Evolutionary conservation across 2,888 invertebrate species (phyloP), one percentile per base, ranked within the genome.

Genomic region (Gastracanthus pulcherrimus): DNA sequence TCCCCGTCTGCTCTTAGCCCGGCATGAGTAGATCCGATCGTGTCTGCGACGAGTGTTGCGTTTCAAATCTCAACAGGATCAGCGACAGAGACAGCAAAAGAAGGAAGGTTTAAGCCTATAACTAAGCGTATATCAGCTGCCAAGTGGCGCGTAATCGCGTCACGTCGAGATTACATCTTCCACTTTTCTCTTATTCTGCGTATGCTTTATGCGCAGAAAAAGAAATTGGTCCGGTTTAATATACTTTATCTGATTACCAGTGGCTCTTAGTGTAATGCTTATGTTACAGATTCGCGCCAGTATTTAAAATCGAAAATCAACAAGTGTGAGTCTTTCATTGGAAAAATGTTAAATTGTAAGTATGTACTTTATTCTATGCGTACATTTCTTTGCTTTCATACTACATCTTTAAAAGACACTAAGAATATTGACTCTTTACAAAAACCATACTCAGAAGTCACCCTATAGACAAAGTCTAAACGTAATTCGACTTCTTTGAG

Each of bases 51-150:
- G 86, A 86, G 88, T 88, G 85, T 88, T 88, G 84, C 86, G 84
- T 88, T 87, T 87, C 88, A 87, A 88, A 88, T 88, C 87, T 87
- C 85, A 85, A 86, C 84, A 85, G 86, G 83, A 83, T 60, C 84
- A 84, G 66, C 81, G 81, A 83, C 84, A 85, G 84, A 85, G 81
- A 85, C 80, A 79, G 26, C 66, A 55, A 19, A 34, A 23, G 58
- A 26, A 19, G 38, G 36, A 71, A 36, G 58, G 71, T 19, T 71
- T 71, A 71, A 71, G 71, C 71, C 58, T 71, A 71, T 71, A 62
- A 75, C 45, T 72, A 69, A 80, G 83, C 84, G 85, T 81, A 81
- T 76, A 79, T 74, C 87, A 85, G 85, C 85, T 85, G 87, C 85
- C 86, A 87, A 85, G 87, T 85, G 87, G 84, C 80, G 86, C 84